phyloP scores from a whole-genome alignment of 2,888 invertebrate genomes.

The Pocota personata region DNA sequence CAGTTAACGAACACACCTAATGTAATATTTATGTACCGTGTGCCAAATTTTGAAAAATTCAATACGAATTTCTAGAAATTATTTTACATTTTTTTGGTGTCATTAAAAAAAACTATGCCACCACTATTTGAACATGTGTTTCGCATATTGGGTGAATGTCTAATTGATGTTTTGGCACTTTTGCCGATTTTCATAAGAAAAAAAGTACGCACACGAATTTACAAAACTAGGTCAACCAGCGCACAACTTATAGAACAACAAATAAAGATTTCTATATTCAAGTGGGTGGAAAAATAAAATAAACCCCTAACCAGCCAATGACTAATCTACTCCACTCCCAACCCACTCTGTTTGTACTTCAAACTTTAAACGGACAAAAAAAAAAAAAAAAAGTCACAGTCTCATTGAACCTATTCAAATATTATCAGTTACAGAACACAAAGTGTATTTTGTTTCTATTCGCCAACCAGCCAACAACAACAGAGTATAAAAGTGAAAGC shows the following conservation, averaged over 20 bases:
- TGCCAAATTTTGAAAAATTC: constrained; percentile 14
- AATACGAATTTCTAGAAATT: not conserved
- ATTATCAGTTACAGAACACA: constrained; percentile 54
- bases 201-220: constrained; percentile 47
- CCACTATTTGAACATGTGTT: constrained; percentile 60
- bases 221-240: constrained; percentile 47
- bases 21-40: constrained; percentile 21
- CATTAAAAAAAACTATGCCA: constrained; percentile 54
- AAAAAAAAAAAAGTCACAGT: not conserved
- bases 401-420: constrained; percentile 52
- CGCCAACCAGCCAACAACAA: not conserved
- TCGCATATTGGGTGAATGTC: constrained; percentile 39
- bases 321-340: constrained; percentile 66
- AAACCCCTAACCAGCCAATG: constrained; percentile 43
- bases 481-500: constrained; percentile 65
- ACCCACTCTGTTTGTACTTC: constrained; percentile 47
- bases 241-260: constrained; percentile 26
- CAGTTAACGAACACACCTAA: constrained; percentile 25
- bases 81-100: constrained; percentile 9
- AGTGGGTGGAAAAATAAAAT: constrained; percentile 16
- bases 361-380: constrained; percentile 18
- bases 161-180: constrained; percentile 72
- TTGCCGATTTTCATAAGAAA: constrained; percentile 18
- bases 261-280: constrained; percentile 19
- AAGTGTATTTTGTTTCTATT: not conserved